These are phyloP conservation scores for Chrysaora quinquecirrha DNA, from an alignment of 30 jellyfish, hydroid and myxozoan species.

Conservation along the genomic window DNA sequence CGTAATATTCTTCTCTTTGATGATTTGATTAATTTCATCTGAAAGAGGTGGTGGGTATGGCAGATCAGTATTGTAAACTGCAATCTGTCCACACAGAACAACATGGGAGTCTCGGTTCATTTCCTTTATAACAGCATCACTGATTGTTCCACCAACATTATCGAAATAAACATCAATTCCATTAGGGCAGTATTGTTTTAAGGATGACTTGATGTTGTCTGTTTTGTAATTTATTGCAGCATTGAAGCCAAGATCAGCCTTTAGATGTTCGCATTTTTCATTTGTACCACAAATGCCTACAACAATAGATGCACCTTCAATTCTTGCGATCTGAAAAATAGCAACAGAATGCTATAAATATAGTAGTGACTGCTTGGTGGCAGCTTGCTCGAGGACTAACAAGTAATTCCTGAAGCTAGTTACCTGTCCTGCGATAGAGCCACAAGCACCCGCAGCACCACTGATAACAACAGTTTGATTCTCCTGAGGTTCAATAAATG, in stretches of 20 bases:
- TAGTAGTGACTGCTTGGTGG: no score
- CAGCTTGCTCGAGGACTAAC: background rate
- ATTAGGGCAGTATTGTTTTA: constrained; percentile 51
- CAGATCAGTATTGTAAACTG: constrained; percentile 56
- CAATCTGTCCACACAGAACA: constrained; percentile 66
- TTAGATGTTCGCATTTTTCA: constrained; percentile 37
- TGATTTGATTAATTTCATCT: constrained; percentile 11
- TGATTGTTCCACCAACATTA: constrained; percentile 70
- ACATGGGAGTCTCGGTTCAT: constrained; percentile 41
- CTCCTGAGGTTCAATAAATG: constrained; percentile 14
- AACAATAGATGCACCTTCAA: constrained; percentile 39
- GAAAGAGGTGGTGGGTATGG: constrained; percentile 57
- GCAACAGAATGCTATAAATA: no score
- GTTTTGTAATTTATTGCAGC: constrained; percentile 63
- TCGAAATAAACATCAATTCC: constrained; percentile 71
- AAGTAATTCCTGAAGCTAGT: background rate
- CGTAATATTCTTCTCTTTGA: constrained; percentile 21
- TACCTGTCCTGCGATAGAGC: constrained; percentile 72
- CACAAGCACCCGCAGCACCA: constrained; percentile 82
- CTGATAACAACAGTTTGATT: constrained; percentile 66
- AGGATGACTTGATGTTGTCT: constrained; percentile 24
- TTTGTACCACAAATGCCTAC: constrained; percentile 76
- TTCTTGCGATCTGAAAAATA: constrained; percentile 38
- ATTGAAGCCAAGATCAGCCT: constrained; percentile 38
- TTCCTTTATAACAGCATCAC: constrained; percentile 40